Conservation (phyloP, 2,797 vertebrate genomes). For the Agapornis canus region DNA sequence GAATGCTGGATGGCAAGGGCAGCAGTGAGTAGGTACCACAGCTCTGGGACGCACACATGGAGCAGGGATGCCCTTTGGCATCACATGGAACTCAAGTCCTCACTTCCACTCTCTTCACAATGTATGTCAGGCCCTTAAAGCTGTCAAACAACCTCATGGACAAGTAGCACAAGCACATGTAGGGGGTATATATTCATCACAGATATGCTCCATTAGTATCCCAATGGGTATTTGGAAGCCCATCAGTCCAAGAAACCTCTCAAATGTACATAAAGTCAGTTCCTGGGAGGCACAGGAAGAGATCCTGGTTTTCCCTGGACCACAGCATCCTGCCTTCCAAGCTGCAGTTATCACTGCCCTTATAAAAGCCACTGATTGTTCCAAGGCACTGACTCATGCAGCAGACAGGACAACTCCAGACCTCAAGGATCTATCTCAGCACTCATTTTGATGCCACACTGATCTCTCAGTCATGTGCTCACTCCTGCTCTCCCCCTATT, state of each 20-base stretch:
- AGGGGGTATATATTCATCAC: neutral
- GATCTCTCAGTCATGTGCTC: neutral
- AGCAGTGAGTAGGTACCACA: neutral
- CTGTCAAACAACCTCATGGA: neutral
- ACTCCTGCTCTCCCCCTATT: neutral
- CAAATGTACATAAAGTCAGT: neutral
- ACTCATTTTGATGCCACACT: neutral
- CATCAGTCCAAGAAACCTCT: neutral
- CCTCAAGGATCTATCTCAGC: neutral
- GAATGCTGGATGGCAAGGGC: neutral
- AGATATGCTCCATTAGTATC: neutral
- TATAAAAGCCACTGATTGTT: neutral
- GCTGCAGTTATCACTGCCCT: neutral
- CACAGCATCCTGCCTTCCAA: neutral
- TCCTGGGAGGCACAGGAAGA: neutral
- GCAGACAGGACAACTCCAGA: neutral
- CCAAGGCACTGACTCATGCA: neutral
- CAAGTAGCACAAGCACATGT: neutral
- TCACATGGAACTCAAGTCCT: neutral
- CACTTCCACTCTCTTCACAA: neutral
- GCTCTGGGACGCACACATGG: neutral
- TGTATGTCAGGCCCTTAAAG: neutral
- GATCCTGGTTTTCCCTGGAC: neutral
- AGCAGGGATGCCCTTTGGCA: neutral
- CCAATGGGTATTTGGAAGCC: neutral